Evolutionary conservation across 2,888 invertebrate genomes (phyloP).

Genomic region (Halictus quadricinctus): DNA sequence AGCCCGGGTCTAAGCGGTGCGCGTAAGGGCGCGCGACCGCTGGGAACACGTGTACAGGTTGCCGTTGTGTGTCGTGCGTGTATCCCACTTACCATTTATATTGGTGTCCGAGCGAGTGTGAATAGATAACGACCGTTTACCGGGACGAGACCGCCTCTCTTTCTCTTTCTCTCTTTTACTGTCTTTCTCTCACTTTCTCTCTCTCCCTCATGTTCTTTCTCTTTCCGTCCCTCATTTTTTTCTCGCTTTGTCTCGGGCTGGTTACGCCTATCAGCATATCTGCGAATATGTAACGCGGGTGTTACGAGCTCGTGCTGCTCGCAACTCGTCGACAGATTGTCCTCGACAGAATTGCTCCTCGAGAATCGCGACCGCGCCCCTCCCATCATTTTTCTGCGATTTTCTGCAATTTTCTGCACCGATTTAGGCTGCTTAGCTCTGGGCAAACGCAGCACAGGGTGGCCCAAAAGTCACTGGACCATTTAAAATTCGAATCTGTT

Average conservation of each 20-base stretch:
- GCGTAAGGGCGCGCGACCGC: constrained; percentile 33
- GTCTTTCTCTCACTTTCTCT: background rate
- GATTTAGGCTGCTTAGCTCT: background rate
- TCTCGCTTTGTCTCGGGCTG: constrained; percentile 47
- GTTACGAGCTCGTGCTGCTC: constrained; percentile 16
- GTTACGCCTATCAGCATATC: constrained; percentile 64
- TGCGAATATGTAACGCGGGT: constrained; percentile 57
- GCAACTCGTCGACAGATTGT: constrained; percentile 48
- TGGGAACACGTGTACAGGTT: constrained; percentile 51
- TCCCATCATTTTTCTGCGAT: background rate
- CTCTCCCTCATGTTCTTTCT: background rate
- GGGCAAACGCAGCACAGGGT: background rate
- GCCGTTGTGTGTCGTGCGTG: constrained; percentile 29
- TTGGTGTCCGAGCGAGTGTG: constrained; percentile 73
- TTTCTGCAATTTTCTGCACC: background rate
- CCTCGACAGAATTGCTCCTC: constrained; percentile 29
- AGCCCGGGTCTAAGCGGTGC: constrained; percentile 16
- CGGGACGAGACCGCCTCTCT: constrained; percentile 57
- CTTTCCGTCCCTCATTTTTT: constrained; percentile 28
- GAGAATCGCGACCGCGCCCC: constrained; percentile 15
- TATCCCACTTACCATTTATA: constrained; percentile 73
- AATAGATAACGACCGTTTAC: constrained; percentile 77
- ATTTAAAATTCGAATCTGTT: too few relatives aligned
- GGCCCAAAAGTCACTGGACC: background rate
- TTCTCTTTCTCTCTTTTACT: constrained; percentile 18